Evolutionary conservation across 2,113 vertebrate species (phyloP).

Genomic region (Eolophus roseicapilla): DNA sequence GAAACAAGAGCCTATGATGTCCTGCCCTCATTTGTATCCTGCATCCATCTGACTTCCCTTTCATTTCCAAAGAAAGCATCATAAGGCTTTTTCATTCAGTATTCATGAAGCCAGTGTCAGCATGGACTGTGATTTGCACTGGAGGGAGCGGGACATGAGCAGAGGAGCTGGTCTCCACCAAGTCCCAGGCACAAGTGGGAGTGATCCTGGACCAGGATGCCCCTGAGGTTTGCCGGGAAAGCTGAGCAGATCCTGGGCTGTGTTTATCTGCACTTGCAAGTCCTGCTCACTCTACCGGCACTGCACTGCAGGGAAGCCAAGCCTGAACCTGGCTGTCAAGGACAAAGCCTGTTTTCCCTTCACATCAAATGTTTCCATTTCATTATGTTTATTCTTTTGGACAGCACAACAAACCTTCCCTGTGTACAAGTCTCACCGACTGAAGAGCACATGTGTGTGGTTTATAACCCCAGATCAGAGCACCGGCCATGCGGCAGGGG

Average conservation of each 20-base stretch:
- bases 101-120: neutral
- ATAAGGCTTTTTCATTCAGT: neutral
- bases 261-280: rapidly evolving
- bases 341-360: neutral
- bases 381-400: rapidly evolving
- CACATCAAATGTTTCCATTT: neutral
- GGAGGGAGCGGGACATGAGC: rapidly evolving
- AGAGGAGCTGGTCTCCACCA: neutral
- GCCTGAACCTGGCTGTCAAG: neutral
- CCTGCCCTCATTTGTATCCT: constrained; percentile 18
- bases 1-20: neutral
- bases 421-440: rapidly evolving
- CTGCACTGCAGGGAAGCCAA: rapidly evolving
- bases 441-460: neutral
- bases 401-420: neutral
- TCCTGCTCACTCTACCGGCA: neutral
- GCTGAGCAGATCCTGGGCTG: rapidly evolving
- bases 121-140: rapidly evolving
- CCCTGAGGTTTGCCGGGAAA: neutral
- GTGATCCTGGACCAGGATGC: rapidly evolving
- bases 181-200: neutral
- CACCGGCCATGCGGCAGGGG: neutral
- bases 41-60: neutral
- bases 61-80: neutral
- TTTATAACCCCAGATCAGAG: neutral